phyloP scores from a whole-genome alignment of 2,113 vertebrate genomes.

The Glaucomys volans region DNA sequence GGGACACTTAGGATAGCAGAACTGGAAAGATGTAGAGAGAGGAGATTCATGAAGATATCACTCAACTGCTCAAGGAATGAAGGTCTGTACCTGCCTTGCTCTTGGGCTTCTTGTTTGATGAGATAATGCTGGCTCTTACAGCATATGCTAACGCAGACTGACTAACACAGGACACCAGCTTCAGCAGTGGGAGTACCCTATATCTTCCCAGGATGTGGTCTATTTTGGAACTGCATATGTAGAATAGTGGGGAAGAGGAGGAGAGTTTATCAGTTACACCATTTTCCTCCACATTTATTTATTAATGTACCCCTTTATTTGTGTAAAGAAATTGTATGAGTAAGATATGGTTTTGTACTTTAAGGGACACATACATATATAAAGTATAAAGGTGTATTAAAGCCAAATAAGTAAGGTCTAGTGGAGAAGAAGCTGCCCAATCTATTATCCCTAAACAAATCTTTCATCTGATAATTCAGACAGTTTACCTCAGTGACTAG shows the following conservation, averaged over 20 bases:
- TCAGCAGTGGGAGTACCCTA: neutral
- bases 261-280: neutral
- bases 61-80: neutral
- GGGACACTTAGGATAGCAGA: neutral
- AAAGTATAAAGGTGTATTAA: neutral
- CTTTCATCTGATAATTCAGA: neutral
- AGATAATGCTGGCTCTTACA: neutral
- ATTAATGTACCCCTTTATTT: neutral
- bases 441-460: neutral
- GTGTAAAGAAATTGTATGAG: neutral
- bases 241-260: neutral
- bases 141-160: neutral
- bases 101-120: neutral
- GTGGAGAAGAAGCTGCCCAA: neutral
- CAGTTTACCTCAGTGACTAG: neutral
- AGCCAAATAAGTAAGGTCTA: neutral
- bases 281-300: neutral
- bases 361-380: neutral
- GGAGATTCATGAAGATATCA: neutral
- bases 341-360: neutral
- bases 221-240: neutral
- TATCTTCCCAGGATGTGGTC: neutral
- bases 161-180: neutral
- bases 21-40: neutral
- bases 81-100: neutral